Base-by-base conservation (phyloP, 1,140 invertebrate genomes). In the Pseudomyrmex dendroicus region DNA sequence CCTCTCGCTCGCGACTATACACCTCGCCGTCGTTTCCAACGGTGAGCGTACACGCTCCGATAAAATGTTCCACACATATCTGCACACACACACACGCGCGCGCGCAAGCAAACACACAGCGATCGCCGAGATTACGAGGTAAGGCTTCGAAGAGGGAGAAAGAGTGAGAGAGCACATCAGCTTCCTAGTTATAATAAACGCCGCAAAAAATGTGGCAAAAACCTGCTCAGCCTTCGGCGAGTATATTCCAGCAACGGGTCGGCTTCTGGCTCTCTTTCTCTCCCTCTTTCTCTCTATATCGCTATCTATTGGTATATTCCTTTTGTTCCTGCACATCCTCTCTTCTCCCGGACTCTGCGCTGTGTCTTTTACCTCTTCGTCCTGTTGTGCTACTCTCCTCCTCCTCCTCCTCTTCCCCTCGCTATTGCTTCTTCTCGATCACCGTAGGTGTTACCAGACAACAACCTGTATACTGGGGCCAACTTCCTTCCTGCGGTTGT, bases 101-200 rank as follows among this genome's bases (percentile, higher is more conserved):
- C 61, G 80, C 82, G 80, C 84, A 84, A 73, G 68, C 85, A 73
- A 80, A 85, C 82, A 87, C 70, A 76, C 85, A 54, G 20, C 10
- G 61, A 54, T 64, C 57, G 63, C 72, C 64, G 88, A 89, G 88
- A 87, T 89, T 88, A 91, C 88, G 86, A 86, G 85, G 73, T 85
- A 73, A 72, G 73, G 85, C 88, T 91, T 87, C 83, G 83, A 85
- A 86, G 84, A 76, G 35, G 35, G 35, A 35, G 35, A 35, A 35
- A 35, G 35, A 35, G 35, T 35, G 73, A 66, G 73, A 77, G 56
- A 88, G 82, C 83, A 87, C 88, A 83, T 90, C 90, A 87, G 90
- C 92, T 93, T 93, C 92, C 91, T 93, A 93, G 93, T 93, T 92
- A 92, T 93, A 93, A 94, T 93, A 93, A 93, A 93, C 89, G 90